Percentiles rank a stretch among this genome's conserved stretches.
These are phyloP conservation scores for Synergus gifuensis DNA, from an alignment of 2,888 invertebrate genomes.

Conservation along the genomic window DNA sequence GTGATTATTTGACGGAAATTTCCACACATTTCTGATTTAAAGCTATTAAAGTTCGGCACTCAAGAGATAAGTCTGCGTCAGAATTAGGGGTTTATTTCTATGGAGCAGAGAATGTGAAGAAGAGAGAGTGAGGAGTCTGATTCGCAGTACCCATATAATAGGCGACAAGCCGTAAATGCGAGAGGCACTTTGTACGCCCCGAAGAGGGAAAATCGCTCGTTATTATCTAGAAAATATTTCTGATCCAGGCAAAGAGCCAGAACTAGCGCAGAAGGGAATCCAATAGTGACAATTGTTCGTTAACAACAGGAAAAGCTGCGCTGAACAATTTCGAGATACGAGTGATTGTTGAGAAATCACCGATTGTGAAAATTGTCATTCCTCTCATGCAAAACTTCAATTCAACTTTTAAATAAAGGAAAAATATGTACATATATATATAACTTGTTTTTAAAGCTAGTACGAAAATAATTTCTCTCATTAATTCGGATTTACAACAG, in stretches of 20 bases:
- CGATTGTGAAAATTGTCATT: neutral
- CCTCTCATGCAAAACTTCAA: neutral
- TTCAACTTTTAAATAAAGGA: neutral
- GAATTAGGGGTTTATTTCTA: slow-evolving; percentile 31
- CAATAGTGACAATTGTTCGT: slow-evolving; percentile 5
- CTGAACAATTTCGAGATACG: neutral
- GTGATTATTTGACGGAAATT: neutral
- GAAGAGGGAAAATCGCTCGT: slow-evolving; percentile 6
- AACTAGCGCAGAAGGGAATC: neutral
- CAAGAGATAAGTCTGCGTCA: slow-evolving; percentile 32
- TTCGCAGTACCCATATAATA: slow-evolving; percentile 35
- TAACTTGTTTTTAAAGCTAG: too few species aligned
- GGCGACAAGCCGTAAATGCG: slow-evolving; percentile 34
- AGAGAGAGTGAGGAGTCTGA: neutral
- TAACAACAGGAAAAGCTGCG: neutral
- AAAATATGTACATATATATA: neutral
- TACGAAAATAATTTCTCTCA: too few species aligned
- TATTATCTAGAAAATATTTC: slow-evolving; percentile 30
- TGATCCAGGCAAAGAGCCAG: neutral
- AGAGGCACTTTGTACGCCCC: neutral
- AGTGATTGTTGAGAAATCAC: slow-evolving; percentile 9
- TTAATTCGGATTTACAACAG: too few species aligned
- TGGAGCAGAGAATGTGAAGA: slow-evolving; percentile 16
- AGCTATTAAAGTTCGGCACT: slow-evolving; percentile 39
- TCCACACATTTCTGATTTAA: slow-evolving; percentile 21